Evolutionary conservation across 2,797 vertebrate species (phyloP), one percentile per base, ranked within the genome.

Genomic region (Salmo trutta): DNA sequence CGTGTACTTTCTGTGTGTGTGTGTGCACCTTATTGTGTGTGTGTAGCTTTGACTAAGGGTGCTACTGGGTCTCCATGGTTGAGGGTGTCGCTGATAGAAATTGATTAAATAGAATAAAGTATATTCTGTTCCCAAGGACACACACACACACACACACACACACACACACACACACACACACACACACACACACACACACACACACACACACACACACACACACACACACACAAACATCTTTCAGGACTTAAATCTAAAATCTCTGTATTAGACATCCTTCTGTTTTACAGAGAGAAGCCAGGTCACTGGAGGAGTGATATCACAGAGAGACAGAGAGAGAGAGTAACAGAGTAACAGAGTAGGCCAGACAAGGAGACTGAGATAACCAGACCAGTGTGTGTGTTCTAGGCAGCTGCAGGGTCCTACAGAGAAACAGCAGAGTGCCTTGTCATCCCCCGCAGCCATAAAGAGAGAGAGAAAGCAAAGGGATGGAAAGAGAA

Each of bases 371-470:
- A 68, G 77, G 33, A 81, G 85, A 81, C 82, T 87, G 84, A 88
- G 84, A 87, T 92, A 92, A 93, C 89, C 82, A 91, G 83, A 81
- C 82, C 83, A 91, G 83, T 81, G 72, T 54, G 47, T 54, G 78
- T 68, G 62, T 71, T 41, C 27, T 75, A 24, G 59, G 62, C 27
- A 67, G 66, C 56, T 54, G 10, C 19, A 17, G 1, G 15, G 19
- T 56, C 19, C 53, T 65, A 86, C 90, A 88, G 90, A 91, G 89
- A 90, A 88, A 90, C 85, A 90, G 86, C 89, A 91, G 89, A 84
- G 88, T 81, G 16, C 89, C 89, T 88, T 91, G 89, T 91, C 90
- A 92, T 89, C 87, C 85, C 87, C 85, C 85, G 87, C 85, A 88
- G 85, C 82, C 84, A 27, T 83, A 89, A 87, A 71, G 21, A 56